Evolutionary conservation across 1,140 invertebrate species (phyloP).

Genomic region (Anastrepha obliqua): DNA sequence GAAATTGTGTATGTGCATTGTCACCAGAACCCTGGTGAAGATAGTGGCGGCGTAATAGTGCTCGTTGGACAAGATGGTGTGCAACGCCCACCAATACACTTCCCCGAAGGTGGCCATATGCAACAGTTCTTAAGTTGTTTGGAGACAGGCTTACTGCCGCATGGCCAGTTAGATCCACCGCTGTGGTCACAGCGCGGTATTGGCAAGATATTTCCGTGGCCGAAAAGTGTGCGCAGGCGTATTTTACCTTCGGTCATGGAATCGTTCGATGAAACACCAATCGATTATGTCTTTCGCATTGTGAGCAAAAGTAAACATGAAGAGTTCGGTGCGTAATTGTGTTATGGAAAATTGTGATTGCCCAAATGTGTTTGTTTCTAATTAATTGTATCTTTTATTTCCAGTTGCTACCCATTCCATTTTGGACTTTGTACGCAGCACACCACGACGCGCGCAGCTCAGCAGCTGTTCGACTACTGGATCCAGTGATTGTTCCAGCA

Average conservation of each 20-base stretch:
- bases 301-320: slow-evolving; percentile 86
- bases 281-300: slow-evolving; percentile 94
- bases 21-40: slow-evolving; percentile 85
- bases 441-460: slow-evolving; percentile 68
- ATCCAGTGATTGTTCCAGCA: slow-evolving; percentile 73
- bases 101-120: slow-evolving; percentile 93
- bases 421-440: slow-evolving; percentile 70
- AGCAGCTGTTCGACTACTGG: slow-evolving; percentile 74
- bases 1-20: slow-evolving; percentile 96
- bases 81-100: slow-evolving; percentile 93
- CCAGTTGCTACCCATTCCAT: slow-evolving; percentile 71
- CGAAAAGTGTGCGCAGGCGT: slow-evolving; percentile 79
- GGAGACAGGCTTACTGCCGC: slow-evolving; percentile 90
- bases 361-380: background rate
- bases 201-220: slow-evolving; percentile 86
- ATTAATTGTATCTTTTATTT: background rate
- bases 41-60: slow-evolving; percentile 89
- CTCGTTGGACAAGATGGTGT: slow-evolving; percentile 96
- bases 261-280: slow-evolving; percentile 80
- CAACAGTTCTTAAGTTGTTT: slow-evolving; percentile 92
- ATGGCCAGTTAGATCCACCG: slow-evolving; percentile 93
- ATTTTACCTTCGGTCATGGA: slow-evolving; percentile 78
- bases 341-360: background rate
- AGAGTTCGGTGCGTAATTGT: slow-evolving; percentile 79
- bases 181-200: slow-evolving; percentile 91